Conservation (phyloP, 2,797 vertebrate species). For the Mormyrus proboscirostris region DNA sequence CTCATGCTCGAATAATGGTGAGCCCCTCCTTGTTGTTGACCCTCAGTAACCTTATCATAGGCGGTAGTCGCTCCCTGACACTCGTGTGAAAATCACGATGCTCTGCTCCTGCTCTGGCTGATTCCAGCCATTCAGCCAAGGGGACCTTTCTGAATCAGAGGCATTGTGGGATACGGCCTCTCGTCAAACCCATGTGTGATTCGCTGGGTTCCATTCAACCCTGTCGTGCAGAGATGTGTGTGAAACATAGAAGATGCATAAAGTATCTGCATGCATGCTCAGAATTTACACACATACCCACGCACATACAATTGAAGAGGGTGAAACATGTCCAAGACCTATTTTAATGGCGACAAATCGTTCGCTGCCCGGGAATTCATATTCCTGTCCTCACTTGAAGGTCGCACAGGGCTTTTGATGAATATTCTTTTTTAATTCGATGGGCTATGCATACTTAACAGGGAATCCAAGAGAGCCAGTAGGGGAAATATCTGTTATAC, state of each 20-base stretch:
- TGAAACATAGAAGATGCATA: background rate
- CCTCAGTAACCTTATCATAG: background rate
- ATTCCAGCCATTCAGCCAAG: background rate
- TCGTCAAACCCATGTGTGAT: background rate
- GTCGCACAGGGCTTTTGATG: background rate
- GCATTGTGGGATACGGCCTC: background rate
- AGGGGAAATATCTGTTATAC: constrained; percentile 22
- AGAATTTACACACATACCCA: background rate
- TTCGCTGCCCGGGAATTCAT: background rate
- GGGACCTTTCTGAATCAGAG: background rate
- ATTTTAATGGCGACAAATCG: background rate
- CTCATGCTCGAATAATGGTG: background rate
- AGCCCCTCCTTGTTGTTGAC: background rate
- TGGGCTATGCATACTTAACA: constrained; percentile 5
- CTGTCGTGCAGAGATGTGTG: background rate
- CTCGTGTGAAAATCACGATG: background rate
- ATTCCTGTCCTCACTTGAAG: background rate
- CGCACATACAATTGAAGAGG: background rate
- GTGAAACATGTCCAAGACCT: background rate
- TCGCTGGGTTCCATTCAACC: background rate
- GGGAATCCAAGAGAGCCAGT: background rate
- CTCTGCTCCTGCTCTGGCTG: background rate
- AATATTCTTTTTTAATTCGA: background rate
- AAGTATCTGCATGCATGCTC: background rate
- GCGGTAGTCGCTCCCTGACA: background rate